Conservation (phyloP, 2,113 vertebrate genomes). For the Thryonomys swinderianus region DNA sequence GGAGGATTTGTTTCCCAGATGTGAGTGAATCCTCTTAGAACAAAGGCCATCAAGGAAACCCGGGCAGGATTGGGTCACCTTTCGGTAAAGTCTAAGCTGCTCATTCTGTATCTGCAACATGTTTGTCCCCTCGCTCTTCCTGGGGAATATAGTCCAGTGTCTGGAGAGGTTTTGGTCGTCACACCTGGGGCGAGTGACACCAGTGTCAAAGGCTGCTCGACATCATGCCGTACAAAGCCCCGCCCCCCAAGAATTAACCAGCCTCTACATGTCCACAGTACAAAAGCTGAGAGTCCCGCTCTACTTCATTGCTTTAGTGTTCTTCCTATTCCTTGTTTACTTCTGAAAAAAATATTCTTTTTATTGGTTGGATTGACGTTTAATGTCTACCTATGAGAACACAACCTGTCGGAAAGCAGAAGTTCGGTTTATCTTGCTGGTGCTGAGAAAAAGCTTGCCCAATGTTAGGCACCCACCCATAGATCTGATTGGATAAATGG, state of each 20-base stretch:
- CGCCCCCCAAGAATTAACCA: not conserved
- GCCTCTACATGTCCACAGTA: not conserved
- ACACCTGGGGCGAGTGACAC: not conserved
- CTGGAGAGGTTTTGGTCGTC: not conserved
- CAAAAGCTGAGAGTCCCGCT: not conserved
- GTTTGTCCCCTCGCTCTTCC: not conserved
- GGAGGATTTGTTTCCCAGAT: not conserved
- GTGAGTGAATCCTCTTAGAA: not conserved
- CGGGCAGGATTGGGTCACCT: not conserved
- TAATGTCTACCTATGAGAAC: not conserved
- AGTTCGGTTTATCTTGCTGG: constrained; percentile 8
- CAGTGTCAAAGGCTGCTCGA: not conserved
- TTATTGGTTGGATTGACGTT: not conserved
- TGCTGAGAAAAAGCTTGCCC: constrained; percentile 11
- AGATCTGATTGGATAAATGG: not conserved
- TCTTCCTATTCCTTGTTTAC: not conserved
- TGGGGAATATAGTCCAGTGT: not conserved
- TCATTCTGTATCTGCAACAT: not conserved
- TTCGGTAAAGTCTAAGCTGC: not conserved
- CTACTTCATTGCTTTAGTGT: not conserved
- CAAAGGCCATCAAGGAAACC: not conserved
- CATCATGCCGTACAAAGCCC: not conserved
- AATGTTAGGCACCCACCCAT: not conserved
- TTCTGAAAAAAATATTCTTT: not conserved
- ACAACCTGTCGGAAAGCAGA: constrained; percentile 2